phyloP scores from a whole-genome alignment of 2,113 vertebrate genomes.

The Galemys pyrenaicus region DNA sequence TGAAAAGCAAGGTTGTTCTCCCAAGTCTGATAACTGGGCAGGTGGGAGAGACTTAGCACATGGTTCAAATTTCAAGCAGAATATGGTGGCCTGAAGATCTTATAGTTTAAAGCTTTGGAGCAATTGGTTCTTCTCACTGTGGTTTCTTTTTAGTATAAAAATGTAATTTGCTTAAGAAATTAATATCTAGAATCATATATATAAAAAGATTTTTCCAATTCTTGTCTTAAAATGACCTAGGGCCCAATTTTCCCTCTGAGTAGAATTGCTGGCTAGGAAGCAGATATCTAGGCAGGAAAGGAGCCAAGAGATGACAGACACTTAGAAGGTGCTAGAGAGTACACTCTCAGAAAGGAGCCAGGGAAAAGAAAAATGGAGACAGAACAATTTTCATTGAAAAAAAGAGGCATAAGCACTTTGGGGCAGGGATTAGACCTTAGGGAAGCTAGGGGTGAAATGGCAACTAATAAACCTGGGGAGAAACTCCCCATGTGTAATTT shows the following conservation, averaged over 20 bases:
- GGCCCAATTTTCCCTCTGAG: not conserved
- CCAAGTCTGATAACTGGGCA: not conserved
- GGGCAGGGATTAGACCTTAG: not conserved
- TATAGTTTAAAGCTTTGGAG: not conserved
- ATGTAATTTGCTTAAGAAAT: slow-evolving; percentile 12
- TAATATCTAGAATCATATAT: not conserved
- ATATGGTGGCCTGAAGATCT: not conserved
- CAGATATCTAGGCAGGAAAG: not conserved
- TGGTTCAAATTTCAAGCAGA: not conserved
- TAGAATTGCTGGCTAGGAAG: not conserved
- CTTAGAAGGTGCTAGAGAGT: not conserved
- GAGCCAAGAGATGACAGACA: not conserved
- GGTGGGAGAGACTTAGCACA: not conserved
- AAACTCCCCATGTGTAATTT: not conserved
- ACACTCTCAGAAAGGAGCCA: not conserved
- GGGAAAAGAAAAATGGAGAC: not conserved
- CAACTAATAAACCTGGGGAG: not conserved
- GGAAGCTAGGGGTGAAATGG: too few species aligned
- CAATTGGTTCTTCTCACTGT: not conserved
- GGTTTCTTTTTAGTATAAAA: not conserved
- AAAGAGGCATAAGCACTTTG: not conserved
- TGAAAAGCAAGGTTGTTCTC: not conserved
- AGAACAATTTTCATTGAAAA: not conserved
- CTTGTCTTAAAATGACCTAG: not conserved
- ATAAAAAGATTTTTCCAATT: slow-evolving; percentile 2